phyloP scores from a whole-genome alignment of 2,113 vertebrate genomes.

The Psettodes erumei region DNA sequence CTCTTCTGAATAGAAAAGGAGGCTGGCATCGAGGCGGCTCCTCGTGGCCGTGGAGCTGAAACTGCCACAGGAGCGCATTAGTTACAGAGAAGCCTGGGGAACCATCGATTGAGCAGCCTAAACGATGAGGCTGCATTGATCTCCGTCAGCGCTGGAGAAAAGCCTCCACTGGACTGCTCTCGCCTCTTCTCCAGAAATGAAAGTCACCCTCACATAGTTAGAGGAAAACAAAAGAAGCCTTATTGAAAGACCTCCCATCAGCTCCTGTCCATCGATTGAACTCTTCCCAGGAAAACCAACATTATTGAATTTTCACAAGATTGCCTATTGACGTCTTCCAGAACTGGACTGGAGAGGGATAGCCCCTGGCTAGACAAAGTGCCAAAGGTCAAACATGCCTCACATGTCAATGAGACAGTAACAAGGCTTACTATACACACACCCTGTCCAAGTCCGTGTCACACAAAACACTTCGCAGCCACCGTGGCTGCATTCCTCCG shows the following conservation, averaged over 20 bases:
- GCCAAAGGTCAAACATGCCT: slow-evolving; percentile 56
- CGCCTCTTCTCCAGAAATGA: slow-evolving; percentile 30
- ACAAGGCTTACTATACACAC: slow-evolving; percentile 46
- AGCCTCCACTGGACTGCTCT: slow-evolving; percentile 21
- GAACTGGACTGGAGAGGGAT: neutral
- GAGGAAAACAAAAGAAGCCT: slow-evolving; percentile 47
- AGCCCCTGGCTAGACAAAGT: neutral
- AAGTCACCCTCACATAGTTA: slow-evolving; percentile 41
- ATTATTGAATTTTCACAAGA: slow-evolving; percentile 48
- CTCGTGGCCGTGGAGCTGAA: slow-evolving; percentile 40
- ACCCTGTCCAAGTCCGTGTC: slow-evolving; percentile 47
- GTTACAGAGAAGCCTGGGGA: slow-evolving; percentile 46
- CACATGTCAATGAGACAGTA: slow-evolving; percentile 61
- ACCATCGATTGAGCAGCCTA: slow-evolving; percentile 37
- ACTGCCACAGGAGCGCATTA: slow-evolving; percentile 47
- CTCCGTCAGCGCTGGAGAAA: slow-evolving; percentile 39
- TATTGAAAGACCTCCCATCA: slow-evolving; percentile 28
- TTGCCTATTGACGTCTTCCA: slow-evolving; percentile 46
- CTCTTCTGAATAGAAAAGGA: slow-evolving; percentile 65
- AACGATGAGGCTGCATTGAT: slow-evolving; percentile 55
- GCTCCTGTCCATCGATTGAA: slow-evolving; percentile 25
- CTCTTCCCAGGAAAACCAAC: slow-evolving; percentile 41
- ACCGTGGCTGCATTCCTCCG: slow-evolving; percentile 57
- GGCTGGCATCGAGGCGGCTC: slow-evolving; percentile 54
- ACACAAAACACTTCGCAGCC: slow-evolving; percentile 45